These are phyloP conservation scores for Dreissena rostriformis DNA, from an alignment of 1,140 invertebrate species.

Conservation along the genomic window DNA sequence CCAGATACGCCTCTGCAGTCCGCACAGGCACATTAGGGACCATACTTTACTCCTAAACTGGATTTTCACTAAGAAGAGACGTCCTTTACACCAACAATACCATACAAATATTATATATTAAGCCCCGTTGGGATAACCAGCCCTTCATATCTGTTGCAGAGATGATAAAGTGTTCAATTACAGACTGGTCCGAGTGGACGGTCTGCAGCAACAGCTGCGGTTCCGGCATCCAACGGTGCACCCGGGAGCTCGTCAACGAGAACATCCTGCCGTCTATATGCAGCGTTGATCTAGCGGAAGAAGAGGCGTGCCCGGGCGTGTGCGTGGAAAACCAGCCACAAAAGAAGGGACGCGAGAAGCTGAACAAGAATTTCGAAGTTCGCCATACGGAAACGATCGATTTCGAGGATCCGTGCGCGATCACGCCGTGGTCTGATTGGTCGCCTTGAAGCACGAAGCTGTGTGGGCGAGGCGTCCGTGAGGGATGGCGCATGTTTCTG, in stretches of 20 bases:
- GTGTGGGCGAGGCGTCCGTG: slow-evolving; percentile 81
- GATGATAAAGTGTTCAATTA: slow-evolving; percentile 83
- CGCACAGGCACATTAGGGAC: too few relatives aligned
- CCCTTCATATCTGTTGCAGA: slow-evolving; percentile 66
- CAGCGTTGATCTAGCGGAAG: slow-evolving; percentile 77
- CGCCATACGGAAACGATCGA: slow-evolving; percentile 62
- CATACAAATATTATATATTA: too few relatives aligned
- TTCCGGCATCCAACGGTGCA: slow-evolving; percentile 82
- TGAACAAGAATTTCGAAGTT: slow-evolving; percentile 75
- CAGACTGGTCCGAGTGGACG: slow-evolving; percentile 84
- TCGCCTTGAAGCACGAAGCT: slow-evolving; percentile 85
- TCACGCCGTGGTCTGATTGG: slow-evolving; percentile 84
- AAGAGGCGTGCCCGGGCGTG: slow-evolving; percentile 79
- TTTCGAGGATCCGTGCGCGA: slow-evolving; percentile 78
- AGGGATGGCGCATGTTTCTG: slow-evolving; percentile 74
- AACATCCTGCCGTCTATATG: slow-evolving; percentile 82
- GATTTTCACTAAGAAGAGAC: too few relatives aligned
- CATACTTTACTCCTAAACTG: too few relatives aligned
- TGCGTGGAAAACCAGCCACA: slow-evolving; percentile 49
- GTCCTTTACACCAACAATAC: too few relatives aligned
- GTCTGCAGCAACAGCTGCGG: slow-evolving; percentile 85
- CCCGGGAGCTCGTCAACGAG: slow-evolving; percentile 82
- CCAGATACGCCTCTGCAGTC: too few relatives aligned
- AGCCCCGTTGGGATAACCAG: too few relatives aligned
- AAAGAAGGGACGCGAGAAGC: slow-evolving; percentile 77